Conservation (phyloP, 2,113 vertebrate genomes). For the cattle (Bos taurus) region DNA sequence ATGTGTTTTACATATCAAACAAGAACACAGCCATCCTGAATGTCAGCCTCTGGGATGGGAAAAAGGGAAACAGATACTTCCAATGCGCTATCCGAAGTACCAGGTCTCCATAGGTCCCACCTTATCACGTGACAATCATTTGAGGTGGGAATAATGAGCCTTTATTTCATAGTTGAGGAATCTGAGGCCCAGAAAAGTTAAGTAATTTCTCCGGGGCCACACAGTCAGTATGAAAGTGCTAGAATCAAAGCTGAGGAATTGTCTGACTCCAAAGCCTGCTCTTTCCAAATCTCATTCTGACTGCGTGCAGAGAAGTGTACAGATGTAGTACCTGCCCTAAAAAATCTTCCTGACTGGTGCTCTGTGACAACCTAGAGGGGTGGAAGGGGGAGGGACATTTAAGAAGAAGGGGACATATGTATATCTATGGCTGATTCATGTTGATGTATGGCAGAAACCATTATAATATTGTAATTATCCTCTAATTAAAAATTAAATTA, state of each 20-base stretch:
- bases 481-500: background rate
- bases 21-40: background rate
- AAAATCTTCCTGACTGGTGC: background rate
- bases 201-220: background rate
- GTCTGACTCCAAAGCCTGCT: background rate
- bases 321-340: background rate
- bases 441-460: background rate
- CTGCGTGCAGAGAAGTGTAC: background rate
- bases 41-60: background rate
- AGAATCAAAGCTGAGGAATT: background rate
- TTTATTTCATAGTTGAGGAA: background rate
- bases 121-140: background rate
- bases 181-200: background rate
- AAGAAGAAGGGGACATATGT: background rate
- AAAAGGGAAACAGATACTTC: background rate
- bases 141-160: background rate
- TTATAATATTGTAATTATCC: background rate
- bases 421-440: background rate
- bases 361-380: background rate
- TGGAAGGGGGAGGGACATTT: background rate
- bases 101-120: background rate
- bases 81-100: background rate
- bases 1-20: background rate
- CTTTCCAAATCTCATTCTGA: background rate
- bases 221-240: background rate